Conservation (phyloP, 2,888 invertebrate genomes). For the Artemia sp. region DNA sequence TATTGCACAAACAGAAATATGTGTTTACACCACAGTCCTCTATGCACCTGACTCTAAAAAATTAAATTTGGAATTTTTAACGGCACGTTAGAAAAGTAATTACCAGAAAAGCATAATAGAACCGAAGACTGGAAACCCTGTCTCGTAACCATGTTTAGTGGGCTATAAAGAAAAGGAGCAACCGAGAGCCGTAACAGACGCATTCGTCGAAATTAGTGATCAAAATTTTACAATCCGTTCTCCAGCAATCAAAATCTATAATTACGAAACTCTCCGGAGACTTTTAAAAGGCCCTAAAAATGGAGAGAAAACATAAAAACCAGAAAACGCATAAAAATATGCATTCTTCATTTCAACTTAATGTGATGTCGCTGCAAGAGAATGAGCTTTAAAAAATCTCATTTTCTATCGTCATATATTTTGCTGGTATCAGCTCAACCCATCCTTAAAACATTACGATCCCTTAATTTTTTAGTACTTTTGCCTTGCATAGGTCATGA, state of each 20-base stretch:
- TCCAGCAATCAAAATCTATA: constrained; percentile 12
- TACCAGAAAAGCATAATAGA: constrained; percentile 2
- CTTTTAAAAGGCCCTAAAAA: constrained; percentile 14
- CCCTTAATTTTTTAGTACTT: constrained; percentile 10
- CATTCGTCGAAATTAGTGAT: not conserved
- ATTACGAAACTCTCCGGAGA: constrained; percentile 2
- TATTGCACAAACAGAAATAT: too few species aligned
- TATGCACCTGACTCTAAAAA: too few species aligned
- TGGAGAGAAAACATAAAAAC: constrained; percentile 6
- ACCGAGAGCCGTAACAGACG: not conserved
- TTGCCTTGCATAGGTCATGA: not conserved
- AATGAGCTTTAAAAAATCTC: constrained; percentile 13
- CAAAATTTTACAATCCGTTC: constrained; percentile 14
- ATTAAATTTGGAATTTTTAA: not conserved
- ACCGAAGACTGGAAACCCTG: not conserved
- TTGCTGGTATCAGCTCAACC: not conserved
- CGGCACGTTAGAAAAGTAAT: constrained; percentile 12
- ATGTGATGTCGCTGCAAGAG: constrained; percentile 4
- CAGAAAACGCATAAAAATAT: constrained; percentile 12
- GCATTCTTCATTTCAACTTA: constrained; percentile 10
- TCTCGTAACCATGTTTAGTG: constrained; percentile 1
- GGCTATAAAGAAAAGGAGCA: constrained; percentile 2
- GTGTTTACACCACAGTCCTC: too few species aligned
- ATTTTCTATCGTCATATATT: not conserved
- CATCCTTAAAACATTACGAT: constrained; percentile 4